Base-by-base conservation (phyloP, 37 sponge, comb jelly and placozoan species). In the Aphrocallistes beatrix region DNA sequence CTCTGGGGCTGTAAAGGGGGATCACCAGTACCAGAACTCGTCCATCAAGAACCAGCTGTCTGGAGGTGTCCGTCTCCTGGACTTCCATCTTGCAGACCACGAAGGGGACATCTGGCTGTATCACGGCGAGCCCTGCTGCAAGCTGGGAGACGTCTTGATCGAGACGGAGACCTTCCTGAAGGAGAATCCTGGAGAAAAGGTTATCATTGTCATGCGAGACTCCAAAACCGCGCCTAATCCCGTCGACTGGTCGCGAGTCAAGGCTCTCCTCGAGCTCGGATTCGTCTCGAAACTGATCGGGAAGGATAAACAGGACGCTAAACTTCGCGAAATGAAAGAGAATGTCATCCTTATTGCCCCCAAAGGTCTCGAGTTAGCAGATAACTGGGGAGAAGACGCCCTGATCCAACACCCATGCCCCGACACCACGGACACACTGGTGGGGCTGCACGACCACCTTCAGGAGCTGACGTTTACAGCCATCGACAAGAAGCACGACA, bases 361-460 rank as follows among this genome's bases (percentile, higher is more conserved):
- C n/a, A 30, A 28, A 25, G 75, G n/a, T 19, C 75, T 60, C 1
- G 32, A 60, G 1, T 25, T 60, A 6, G 75, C 10, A 60, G 3
- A 28, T 32, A 60, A 60, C n/a, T 19, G 10, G 10, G 75, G 75
- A 6, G 45, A 42, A 13, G 45, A 13, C 6, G 45, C 45, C 45
- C 6, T 42, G 6, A 42, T 42, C 6, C 45, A 42, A 6, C 45
- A 42, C 45, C 45, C 6, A 13, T 6, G 10, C 6, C 45, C 45
- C 45, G 45, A 42, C 10, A 13, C 6, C 45, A 42, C 45, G 10
- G 13, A 42, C 45, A 42, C 45, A 42, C 45, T 42, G 10, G 45
- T 60, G 34, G 75, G 75, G n/a, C 75, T 60, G 8, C 75, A 60
- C n/a, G 75, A 60, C n/a, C 34, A 60, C 75, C 75, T 60, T 1